Evolutionary conservation across 2,797 vertebrate genomes (phyloP).

Genomic region (Phoxinus dragarum): DNA sequence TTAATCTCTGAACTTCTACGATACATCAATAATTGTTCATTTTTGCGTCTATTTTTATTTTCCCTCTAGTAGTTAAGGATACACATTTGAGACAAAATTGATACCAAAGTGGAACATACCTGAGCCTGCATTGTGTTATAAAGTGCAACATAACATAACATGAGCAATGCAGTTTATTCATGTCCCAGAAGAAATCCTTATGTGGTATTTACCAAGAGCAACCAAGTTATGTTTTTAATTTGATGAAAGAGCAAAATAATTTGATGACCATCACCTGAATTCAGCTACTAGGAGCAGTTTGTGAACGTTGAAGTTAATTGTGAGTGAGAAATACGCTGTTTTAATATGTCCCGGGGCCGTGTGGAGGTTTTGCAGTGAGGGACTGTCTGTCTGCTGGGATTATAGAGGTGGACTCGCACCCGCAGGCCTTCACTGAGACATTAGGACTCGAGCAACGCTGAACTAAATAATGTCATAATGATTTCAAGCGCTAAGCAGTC

Average conservation of each 20-base stretch:
- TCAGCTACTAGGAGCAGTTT: conserved; percentile 58
- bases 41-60: background rate
- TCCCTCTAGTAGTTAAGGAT: background rate
- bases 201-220: background rate
- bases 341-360: conserved; percentile 70
- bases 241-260: conserved; percentile 26
- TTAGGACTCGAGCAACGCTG: conserved; percentile 20
- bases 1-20: background rate
- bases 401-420: conserved; percentile 67
- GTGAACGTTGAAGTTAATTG: conserved; percentile 67
- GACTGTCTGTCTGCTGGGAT: conserved; percentile 58
- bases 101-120: background rate
- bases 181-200: background rate
- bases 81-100: background rate
- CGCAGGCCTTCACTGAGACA: conserved; percentile 55
- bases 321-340: conserved; percentile 77
- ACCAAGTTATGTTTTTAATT: background rate
- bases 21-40: background rate
- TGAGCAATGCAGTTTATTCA: background rate
- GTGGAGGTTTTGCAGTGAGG: conserved; percentile 70
- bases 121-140: background rate
- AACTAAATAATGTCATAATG: conserved; percentile 11
- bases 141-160: background rate
- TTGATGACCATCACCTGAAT: conserved; percentile 36
- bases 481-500: background rate